Evolutionary conservation across 2,797 vertebrate genomes (phyloP), one percentile per base, ranked within the genome.

Genomic region (Pseudomugil gertrudae): DNA sequence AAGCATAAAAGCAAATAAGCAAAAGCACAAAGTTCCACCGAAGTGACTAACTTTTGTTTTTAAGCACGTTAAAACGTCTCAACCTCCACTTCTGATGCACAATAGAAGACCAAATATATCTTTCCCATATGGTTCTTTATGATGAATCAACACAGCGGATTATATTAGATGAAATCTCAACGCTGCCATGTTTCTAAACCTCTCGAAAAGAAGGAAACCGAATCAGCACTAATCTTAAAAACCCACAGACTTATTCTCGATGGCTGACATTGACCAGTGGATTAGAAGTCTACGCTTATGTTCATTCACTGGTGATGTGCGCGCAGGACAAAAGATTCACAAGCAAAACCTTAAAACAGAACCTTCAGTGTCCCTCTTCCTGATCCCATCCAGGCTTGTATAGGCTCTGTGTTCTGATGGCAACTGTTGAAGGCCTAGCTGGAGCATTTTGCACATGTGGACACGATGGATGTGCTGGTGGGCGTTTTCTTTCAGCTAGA

Each of bases 401-500:
- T 32, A 53, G 56, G 83, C 86, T 81, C 76, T 40, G 13, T 78
- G 52, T 84, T 84, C 69, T 72, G 85, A 83, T 81, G 72, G 80
- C 72, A 84, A 84, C 82, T 85, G 76, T 69, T 79, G 75, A 87
- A 88, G 85, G 80, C 87, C 84, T 83, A 78, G 80, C 85, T 76
- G 65, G 81, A 86, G 84, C 75, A 60, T 89, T 89, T 76, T 79
- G 80, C 86, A 63, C 74, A 84, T 82, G 86, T 88, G 91, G 90
- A 91, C 91, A 87, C 89, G 84, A 76, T 90, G 90, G 79, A 72
- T 78, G 76, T 70, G 59, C 77, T 86, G 72, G 90, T 90, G 90
- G 89, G 92, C 63, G 90, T 92, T 88, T 90, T 91, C 83, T 87
- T 60, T 74, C 59, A 87, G 83, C 85, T 47, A 65, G 54, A 80